Base-by-base conservation (phyloP, 2,888 invertebrate species). In the Ctenicera cuprea region DNA sequence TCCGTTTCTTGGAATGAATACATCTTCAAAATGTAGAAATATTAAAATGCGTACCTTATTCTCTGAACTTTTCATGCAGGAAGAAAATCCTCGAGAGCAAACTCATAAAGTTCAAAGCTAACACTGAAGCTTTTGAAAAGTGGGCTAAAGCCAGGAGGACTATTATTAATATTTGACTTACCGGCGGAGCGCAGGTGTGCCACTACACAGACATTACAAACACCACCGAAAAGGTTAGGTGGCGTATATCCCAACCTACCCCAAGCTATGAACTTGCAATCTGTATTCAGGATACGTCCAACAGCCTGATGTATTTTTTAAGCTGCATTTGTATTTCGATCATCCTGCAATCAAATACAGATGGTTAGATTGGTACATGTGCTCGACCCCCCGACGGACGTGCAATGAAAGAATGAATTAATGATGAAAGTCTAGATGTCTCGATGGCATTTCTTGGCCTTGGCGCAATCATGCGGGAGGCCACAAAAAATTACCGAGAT, bases 211-310 rank as follows among this genome's bases (percentile, higher is more conserved):
- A 61, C 73, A 67, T 73, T 67, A 64, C 69, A 77, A 78, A 76
- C 75, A 75, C 71, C 76, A 77, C 71, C 18, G 76, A 59, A 77
- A 78, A 77, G 77, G 77, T 78, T 77, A 78, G 71, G 74, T 52
- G 74, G 72, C 41, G 33, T 9, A 9, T 33, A 26, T 33, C 65
- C 63, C 57, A 63, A 65, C 71, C 65, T 71, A 57, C 48, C 64
- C 41, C 66, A 66, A 41, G 18, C 22, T 57, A n/a, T 14, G n/a
- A 4, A 3, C 26, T 26, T 37, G 26, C 4, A 22, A 62, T 43
- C 26, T 33, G 33, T 50, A 50, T 64, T 64, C 64, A 48, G 14
- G 30, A 22, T 1, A 26, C 50, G 50, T 48, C 18, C 16, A 48
- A 30, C 33, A 30, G 50, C 16, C 18, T 50, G 26, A 64, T 64